A percentile compares a stretch with the other conserved stretches of the same genome.
These are phyloP conservation scores for Trachelus iudaicus DNA, from an alignment of 2,888 invertebrate genomes.

Conservation along the genomic window DNA sequence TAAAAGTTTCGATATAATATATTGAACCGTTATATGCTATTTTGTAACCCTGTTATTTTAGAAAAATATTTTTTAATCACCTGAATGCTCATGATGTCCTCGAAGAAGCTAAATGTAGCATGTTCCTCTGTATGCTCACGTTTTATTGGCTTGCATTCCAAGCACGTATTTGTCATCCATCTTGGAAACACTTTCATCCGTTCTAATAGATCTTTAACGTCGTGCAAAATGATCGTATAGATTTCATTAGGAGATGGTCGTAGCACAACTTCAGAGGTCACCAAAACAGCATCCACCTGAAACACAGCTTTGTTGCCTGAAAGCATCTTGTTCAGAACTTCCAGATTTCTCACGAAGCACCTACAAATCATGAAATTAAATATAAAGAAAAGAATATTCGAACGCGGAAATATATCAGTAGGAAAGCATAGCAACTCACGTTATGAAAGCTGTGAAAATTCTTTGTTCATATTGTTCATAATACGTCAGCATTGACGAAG, in stretches of 20 bases:
- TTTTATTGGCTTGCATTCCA: conserved; percentile 76
- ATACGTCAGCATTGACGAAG: conserved; percentile 79
- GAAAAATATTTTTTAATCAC: conserved; percentile 57
- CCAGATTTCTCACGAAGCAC: conserved; percentile 72
- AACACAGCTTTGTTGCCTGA: conserved; percentile 74
- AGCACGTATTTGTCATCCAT: conserved; percentile 87
- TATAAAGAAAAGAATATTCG: neutral
- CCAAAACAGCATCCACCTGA: conserved; percentile 81
- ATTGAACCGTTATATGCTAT: neutral
- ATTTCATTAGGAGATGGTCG: conserved; percentile 82
- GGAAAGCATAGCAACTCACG: conserved; percentile 59
- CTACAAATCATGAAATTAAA: conserved; percentile 24
- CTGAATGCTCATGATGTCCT: conserved; percentile 75
- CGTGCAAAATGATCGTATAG: conserved; percentile 79
- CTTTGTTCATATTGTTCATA: conserved; percentile 87
- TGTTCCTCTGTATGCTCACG: conserved; percentile 71
- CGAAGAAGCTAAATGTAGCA: conserved; percentile 80
- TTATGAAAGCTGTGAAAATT: conserved; percentile 76
- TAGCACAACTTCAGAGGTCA: conserved; percentile 80
- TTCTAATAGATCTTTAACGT: conserved; percentile 81
- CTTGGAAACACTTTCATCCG: conserved; percentile 82
- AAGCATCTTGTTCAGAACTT: conserved; percentile 73
- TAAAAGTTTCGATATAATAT: conserved; percentile 45
- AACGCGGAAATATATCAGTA: neutral
- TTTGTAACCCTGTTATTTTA: neutral